Base-by-base conservation (phyloP, 2,113 vertebrate genomes). In the Strigops habroptila region DNA sequence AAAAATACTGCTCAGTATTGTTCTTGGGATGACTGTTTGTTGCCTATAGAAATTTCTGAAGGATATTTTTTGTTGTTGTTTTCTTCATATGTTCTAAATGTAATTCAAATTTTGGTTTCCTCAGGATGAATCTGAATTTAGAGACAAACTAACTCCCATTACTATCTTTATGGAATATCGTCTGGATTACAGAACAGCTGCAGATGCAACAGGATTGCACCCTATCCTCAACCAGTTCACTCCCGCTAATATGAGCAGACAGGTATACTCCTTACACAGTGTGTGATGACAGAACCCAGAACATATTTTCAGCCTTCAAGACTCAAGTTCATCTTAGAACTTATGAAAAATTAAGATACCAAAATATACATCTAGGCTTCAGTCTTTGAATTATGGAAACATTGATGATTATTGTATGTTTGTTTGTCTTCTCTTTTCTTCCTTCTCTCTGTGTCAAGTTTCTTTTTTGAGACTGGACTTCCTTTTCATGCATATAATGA, bases 61-160 rank as follows among this genome's bases (percentile, higher is more conserved):
- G 35, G 35, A 18, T 43, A 9, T 39, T 33, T 62, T 41, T 65
- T 6, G 30, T 60, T 59, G 35, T n/a, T 41, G 8, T 63, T 83
- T 71, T 71, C 16, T 43, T 88, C 35, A 18, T 6, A 0, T 1
- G 2, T 46, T 46, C 48, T 52, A 70, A 60, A 30, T 78, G 28
- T 44, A 70, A 43, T 70, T 74, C 4, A 59, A 59, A 46, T 48
- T 75, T 63, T 78, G 80, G 1, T 93, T 91, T 93, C 69, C 86
- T 71, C 94, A 99, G 99, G 99, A 99, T 94, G 99, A 99, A 53
- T 98, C 98, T 9, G 99, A 99, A 91, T 99, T 99, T 89, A 98
- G 99, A 93, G 99, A 99, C 97, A 99, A 99, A 91, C 99, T 99
- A 82, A 99, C 99, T 28, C 99, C 99, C 25, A 99, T 99, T 83